Base-by-base conservation (phyloP, 2,888 invertebrate genomes). In the Drosophila monieri region DNA sequence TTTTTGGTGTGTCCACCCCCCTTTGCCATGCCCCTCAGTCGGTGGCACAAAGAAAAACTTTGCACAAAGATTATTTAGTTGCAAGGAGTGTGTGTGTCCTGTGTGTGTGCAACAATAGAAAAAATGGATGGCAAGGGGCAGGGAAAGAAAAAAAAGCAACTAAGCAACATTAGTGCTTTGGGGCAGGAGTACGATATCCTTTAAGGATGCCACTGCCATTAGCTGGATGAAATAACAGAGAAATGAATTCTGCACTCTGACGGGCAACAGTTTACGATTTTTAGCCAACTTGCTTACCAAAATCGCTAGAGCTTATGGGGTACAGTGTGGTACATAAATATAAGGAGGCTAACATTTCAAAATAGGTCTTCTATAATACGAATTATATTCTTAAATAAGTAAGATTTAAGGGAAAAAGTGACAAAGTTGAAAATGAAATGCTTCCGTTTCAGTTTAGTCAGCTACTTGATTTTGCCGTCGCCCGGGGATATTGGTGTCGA, bases 51-150 rank as follows among this genome's bases (percentile, higher is more conserved):
- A 67, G 79, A 58, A 73, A 69, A 80, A 78, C 74, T 81, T 85
- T 72, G 47, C 52, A 67, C 71, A 76, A 78, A 76, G 76, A 78
- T 81, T 81, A 81, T 76, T 81, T 81, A 76, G 81, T 62, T 71
- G 47, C 64, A 44, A 39, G 48, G 6, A 3, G 39, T 18, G 43
- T 59, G 14, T 18, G 12, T 44, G 32, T 23, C 44, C 32, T 21
- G 46, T 25, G 25, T 55, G 46, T 14, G 15, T n/a, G 21, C 35
- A 35, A 14, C 10, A 15, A 10, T 8, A 21, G 10, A 14, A 15
- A 62, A 48, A 14, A 21, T 27, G 14, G n/a, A 23, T 3, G 21
- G 5, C 21, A 4, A 21, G 21, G 39, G 6, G 15, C 8, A 15
- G 18, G 14, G 18, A 9, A 14, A 9, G n/a, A 15, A n/a, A 35